phyloP scores from a whole-genome alignment of 2,113 vertebrate genomes.

The Elgaria multicarinata region DNA sequence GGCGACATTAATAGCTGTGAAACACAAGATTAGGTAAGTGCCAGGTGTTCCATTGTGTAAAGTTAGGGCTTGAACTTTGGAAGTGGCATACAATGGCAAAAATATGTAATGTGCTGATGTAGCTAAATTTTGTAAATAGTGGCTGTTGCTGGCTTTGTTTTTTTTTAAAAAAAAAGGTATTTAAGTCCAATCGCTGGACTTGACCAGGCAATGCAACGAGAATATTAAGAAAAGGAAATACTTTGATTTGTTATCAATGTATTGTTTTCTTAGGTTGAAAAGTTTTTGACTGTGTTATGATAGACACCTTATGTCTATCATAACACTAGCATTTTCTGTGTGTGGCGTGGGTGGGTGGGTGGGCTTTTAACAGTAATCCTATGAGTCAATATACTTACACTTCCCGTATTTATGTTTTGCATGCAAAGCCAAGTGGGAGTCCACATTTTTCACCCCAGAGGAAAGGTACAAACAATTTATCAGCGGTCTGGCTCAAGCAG shows the following conservation, averaged over 20 bases:
- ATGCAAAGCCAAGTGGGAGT: neutral
- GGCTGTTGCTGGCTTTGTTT: neutral
- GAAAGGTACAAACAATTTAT: no score
- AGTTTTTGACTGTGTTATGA: neutral
- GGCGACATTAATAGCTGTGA: constrained; percentile 9
- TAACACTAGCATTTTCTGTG: no score
- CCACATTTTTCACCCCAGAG: no score
- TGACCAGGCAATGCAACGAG: neutral
- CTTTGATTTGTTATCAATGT: neutral
- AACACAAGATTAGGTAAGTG: neutral
- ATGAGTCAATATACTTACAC: neutral
- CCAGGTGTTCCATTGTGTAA: constrained; percentile 22
- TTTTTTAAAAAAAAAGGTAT: neutral
- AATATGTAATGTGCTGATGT: rapidly evolving
- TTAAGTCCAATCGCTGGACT: neutral
- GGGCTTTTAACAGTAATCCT: neutral
- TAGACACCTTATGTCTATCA: neutral
- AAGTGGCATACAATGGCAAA: neutral
- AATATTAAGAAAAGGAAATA: neutral
- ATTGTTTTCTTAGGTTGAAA: neutral
- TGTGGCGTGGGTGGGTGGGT: no score
- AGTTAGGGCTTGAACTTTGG: neutral
- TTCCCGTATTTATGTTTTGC: neutral
- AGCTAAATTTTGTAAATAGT: constrained; percentile 6
- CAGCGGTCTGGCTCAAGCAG: neutral